phyloP scores from a whole-genome alignment of 2,888 invertebrate genomes.

The Nemoura dubitans region DNA sequence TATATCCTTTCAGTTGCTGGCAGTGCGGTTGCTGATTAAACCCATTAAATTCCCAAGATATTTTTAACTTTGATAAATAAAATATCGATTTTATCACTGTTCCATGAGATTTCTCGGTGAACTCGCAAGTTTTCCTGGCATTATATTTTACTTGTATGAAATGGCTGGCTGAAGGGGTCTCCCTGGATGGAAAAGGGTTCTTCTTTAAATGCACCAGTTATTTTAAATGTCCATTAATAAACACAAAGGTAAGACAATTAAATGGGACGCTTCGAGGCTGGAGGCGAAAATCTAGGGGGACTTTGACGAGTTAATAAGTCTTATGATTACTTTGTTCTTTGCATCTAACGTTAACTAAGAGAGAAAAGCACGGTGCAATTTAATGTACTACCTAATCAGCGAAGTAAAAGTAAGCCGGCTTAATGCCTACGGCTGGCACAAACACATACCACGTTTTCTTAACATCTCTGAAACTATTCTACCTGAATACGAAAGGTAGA shows the following conservation, averaged over 20 bases:
- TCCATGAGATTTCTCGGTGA: not conserved
- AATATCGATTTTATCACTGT: not conserved
- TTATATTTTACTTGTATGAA: not conserved
- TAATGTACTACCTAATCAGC: not conserved
- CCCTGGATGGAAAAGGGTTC: not conserved
- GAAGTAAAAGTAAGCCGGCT: not conserved
- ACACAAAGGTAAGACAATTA: slow-evolving; percentile 25
- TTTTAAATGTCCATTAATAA: slow-evolving; percentile 1
- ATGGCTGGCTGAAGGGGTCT: not conserved
- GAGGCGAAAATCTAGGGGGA: not conserved
- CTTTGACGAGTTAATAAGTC: slow-evolving; percentile 7
- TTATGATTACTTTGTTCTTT: slow-evolving; percentile 12
- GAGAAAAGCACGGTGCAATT: not conserved
- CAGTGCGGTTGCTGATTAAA: not conserved
- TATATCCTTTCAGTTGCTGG: not conserved
- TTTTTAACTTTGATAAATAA: not conserved
- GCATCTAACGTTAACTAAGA: not conserved
- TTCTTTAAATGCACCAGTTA: not conserved
- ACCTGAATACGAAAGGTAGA: not conserved
- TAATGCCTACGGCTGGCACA: not conserved
- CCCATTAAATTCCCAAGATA: not conserved
- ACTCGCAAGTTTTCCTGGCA: not conserved
- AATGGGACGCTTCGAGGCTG: not conserved
- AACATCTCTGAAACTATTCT: not conserved
- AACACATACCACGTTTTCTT: too few species aligned